Percentiles rank a stretch among this genome's conserved stretches.
Conservation (phyloP, 2,797 vertebrate species). For the Muscicapa striata region DNA sequence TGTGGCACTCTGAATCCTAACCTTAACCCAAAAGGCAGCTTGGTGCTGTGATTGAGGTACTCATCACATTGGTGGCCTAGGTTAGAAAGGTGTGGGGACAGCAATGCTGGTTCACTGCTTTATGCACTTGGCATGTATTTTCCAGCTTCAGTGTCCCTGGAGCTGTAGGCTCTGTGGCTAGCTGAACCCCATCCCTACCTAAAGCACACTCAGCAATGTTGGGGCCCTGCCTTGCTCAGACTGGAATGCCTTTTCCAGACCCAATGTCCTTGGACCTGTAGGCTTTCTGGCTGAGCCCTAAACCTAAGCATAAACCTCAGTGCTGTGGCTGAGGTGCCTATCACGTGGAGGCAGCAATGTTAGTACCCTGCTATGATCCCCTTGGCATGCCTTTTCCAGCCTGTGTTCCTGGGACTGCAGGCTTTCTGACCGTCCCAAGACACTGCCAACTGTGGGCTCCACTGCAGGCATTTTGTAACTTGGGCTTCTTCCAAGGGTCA, state of each 20-base stretch:
- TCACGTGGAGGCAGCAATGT: background rate
- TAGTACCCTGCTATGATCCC: background rate
- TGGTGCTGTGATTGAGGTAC: background rate
- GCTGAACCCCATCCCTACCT: background rate
- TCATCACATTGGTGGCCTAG: no score
- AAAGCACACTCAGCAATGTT: background rate
- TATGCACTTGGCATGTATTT: background rate
- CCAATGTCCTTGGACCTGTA: background rate
- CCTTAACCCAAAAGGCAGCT: background rate
- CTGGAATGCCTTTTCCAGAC: background rate
- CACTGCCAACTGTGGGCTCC: background rate
- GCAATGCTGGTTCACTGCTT: background rate
- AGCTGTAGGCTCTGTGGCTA: background rate
- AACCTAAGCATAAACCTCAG: background rate
- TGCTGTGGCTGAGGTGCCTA: background rate
- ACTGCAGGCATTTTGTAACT: background rate
- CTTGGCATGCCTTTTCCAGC: background rate
- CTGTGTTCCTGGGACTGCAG: background rate
- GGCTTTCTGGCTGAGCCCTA: background rate
- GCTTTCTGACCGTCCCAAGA: background rate
- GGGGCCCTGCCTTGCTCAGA: background rate
- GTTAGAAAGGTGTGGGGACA: background rate
- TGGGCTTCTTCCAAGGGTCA: background rate
- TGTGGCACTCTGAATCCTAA: background rate
- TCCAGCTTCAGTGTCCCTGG: background rate